A percentile compares a stretch with the other conserved stretches of the same genome.
These are phyloP conservation scores for Mionectes olivaceus DNA, from an alignment of 2,797 vertebrate genomes.

Conservation along the genomic window DNA sequence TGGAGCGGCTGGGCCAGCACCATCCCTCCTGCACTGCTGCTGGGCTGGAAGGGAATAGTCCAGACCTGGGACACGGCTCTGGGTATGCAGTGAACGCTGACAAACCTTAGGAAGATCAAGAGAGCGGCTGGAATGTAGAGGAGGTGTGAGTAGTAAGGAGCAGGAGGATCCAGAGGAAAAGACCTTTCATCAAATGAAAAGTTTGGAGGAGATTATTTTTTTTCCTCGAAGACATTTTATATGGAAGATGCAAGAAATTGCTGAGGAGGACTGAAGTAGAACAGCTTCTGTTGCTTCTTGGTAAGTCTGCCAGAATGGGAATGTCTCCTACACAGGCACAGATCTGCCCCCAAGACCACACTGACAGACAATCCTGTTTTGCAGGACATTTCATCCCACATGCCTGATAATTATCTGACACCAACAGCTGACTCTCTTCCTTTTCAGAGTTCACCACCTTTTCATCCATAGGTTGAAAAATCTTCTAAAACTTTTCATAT, in stretches of 20 bases:
- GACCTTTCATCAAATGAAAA: background rate
- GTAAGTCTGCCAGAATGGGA: background rate
- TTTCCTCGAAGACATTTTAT: background rate
- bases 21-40: background rate
- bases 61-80: background rate
- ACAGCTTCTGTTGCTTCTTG: background rate
- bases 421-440: background rate
- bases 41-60: background rate
- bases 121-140: background rate
- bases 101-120: background rate
- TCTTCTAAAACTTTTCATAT: background rate
- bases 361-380: background rate
- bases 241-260: background rate
- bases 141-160: background rate
- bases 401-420: background rate
- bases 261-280: background rate
- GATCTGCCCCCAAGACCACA: background rate
- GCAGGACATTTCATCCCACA: background rate
- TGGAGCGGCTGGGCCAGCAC: background rate
- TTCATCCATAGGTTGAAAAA: background rate
- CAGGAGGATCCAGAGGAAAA: background rate
- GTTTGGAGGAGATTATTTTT: background rate
- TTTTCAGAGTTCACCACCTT: background rate
- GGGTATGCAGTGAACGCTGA: accelerated
- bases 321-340: background rate